These are phyloP conservation scores for Notocelia uddmanniana DNA, from an alignment of 2,888 invertebrate species.

Conservation along the genomic window DNA sequence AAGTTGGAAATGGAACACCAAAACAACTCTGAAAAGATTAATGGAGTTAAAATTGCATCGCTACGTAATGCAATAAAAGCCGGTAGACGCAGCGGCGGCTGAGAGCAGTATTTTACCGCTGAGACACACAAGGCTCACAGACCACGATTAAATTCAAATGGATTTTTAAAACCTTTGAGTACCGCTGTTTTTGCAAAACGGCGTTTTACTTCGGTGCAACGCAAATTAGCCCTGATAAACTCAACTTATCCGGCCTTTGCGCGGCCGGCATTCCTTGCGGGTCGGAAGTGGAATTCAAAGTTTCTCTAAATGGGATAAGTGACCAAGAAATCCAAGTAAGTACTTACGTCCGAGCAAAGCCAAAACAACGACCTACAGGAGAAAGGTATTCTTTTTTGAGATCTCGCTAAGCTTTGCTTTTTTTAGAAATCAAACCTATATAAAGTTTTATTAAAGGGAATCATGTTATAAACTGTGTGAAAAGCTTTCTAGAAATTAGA, in stretches of 20 bases:
- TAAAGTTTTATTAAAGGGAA: constrained; percentile 16
- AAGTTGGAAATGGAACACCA: constrained; percentile 62
- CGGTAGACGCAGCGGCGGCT: constrained; percentile 61
- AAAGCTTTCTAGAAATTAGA: no score
- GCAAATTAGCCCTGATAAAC: constrained; percentile 42
- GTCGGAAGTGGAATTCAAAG: constrained; percentile 39
- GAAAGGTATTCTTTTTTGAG: constrained; percentile 27
- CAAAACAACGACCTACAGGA: constrained; percentile 35
- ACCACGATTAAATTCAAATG: constrained; percentile 65
- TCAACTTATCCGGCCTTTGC: constrained; percentile 35
- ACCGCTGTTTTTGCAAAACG: constrained; percentile 49
- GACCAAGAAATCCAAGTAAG: constrained; percentile 45
- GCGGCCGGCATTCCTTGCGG: constrained; percentile 31
- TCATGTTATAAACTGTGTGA: no score
- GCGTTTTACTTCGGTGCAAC: constrained; percentile 45
- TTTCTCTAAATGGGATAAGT: constrained; percentile 40
- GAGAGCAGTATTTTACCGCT: constrained; percentile 73
- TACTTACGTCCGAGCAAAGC: constrained; percentile 36
- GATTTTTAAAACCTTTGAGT: constrained; percentile 55
- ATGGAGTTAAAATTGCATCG: constrained; percentile 83
- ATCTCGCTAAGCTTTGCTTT: constrained; percentile 37
- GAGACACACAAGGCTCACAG: constrained; percentile 61
- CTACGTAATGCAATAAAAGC: constrained; percentile 77
- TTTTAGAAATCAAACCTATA: constrained; percentile 20
- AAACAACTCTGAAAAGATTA: constrained; percentile 78